Percentiles rank a stretch among this genome's conserved stretches.
phyloP scores from a whole-genome alignment of 1,140 invertebrate genomes.

The Lordiphosa collinella region DNA sequence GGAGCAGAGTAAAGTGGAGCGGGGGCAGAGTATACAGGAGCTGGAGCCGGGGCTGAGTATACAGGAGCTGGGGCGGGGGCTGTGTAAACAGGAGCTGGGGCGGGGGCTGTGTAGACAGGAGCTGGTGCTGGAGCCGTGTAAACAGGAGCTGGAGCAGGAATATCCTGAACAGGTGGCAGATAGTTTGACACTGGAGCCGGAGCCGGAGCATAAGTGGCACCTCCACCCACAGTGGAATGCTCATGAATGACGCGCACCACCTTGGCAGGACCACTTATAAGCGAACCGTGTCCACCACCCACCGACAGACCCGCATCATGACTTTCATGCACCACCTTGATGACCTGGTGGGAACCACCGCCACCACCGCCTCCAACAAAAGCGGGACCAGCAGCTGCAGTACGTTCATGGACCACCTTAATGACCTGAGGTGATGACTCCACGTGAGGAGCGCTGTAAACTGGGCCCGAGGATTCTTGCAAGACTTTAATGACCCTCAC shows the following conservation, averaged over 20 bases:
- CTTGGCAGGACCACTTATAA: slow-evolving; percentile 42
- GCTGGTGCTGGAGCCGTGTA: slow-evolving; percentile 23
- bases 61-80: slow-evolving; percentile 18
- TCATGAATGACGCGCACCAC: slow-evolving; percentile 72
- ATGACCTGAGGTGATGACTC: slow-evolving; percentile 48
- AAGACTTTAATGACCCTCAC: slow-evolving; percentile 66
- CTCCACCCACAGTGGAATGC: slow-evolving; percentile 23
- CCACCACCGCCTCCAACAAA: slow-evolving; percentile 11
- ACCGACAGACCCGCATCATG: slow-evolving; percentile 18
- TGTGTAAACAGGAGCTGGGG: not conserved
- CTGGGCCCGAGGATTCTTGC: slow-evolving; percentile 36
- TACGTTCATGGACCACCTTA: slow-evolving; percentile 42
- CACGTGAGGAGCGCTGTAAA: slow-evolving; percentile 25
- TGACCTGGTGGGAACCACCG: slow-evolving; percentile 41
- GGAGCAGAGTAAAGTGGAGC: slow-evolving; percentile 25
- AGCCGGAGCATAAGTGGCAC: slow-evolving; percentile 29
- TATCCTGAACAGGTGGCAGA: slow-evolving; percentile 32
- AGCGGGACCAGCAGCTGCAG: slow-evolving; percentile 4
- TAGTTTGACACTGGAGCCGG: slow-evolving; percentile 29
- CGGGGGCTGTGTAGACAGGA: not conserved
- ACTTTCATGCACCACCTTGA: slow-evolving; percentile 55
- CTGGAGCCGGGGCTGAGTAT: slow-evolving; percentile 11
- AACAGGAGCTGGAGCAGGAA: not conserved
- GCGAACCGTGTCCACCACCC: slow-evolving; percentile 14
- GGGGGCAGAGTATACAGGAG: slow-evolving; percentile 2